Evolutionary conservation across 2,113 vertebrate genomes (phyloP), one percentile per base, ranked within the genome.

Genomic region (Aplodontia rufa): DNA sequence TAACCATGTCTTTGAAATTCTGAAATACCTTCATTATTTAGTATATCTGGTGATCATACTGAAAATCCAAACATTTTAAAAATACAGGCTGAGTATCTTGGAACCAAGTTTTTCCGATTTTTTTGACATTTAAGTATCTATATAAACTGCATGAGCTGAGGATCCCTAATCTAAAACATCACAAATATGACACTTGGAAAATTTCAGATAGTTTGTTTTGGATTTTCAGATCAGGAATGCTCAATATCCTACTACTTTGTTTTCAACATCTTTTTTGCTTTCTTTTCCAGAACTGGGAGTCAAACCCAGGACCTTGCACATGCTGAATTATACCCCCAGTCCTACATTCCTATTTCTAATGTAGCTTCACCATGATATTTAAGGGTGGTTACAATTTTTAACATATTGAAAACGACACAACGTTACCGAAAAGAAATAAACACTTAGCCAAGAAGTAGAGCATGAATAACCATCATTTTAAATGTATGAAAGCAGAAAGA

Each of bases 291-390:
- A n/a, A n/a, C n/a, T n/a, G n/a, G n/a, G n/a, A n/a, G n/a, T n/a
- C n/a, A n/a, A n/a, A n/a, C n/a, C n/a, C n/a, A n/a, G n/a, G n/a
- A n/a, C n/a, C n/a, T n/a, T n/a, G n/a, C n/a, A n/a, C n/a, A n/a
- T n/a, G n/a, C 60, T 19, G 35, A 79, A 17, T 19, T 6, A 40
- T 1, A 32, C 10, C 45, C 8, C 58, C n/a, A 90, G 55, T 20
- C n/a, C 60, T 68, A 42, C 28, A 72, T 82, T 82, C 62, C 71
- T 86, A 66, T 76, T 84, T 90, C 83, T 84, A 85, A 79, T 76
- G 81, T 72, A 85, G 62, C 12, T 83, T 84, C 69, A 82, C n/a
- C 30, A 75, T 55, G 35, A 76, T 55, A 79, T 3, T 68, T 8
- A 81, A 11, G 19, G 45, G 66, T 58, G 16, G 14, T 64, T 71